These are phyloP conservation scores for Agrochola macilenta DNA, from an alignment of 2,888 invertebrate species.

Conservation along the genomic window DNA sequence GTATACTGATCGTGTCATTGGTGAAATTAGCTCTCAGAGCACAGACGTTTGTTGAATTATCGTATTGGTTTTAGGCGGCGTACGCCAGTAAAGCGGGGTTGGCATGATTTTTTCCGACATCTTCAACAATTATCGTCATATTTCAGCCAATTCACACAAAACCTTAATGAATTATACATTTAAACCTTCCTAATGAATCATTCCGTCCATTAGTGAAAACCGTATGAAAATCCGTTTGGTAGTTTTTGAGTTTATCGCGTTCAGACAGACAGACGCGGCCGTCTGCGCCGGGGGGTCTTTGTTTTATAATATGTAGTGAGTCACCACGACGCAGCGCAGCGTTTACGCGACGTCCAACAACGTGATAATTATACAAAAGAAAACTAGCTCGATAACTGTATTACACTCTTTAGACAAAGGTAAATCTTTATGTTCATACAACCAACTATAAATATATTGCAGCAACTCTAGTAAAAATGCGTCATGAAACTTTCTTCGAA, in stretches of 20 bases:
- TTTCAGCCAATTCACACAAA: no score
- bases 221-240: no score
- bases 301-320: neutral
- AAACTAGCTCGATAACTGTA: neutral
- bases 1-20: neutral
- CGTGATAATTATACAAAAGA: neutral
- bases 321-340: neutral
- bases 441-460: neutral
- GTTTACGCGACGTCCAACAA: neutral
- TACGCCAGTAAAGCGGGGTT: no score
- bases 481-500: conserved; percentile 31
- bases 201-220: no score
- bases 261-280: no score
- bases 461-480: neutral
- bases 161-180: no score
- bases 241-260: no score
- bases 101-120: no score
- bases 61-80: no score
- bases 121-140: no score
- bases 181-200: no score
- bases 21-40: neutral
- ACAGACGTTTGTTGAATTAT: neutral
- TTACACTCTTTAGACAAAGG: neutral
- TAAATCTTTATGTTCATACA: neutral
- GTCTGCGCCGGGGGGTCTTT: no score